phyloP scores from a whole-genome alignment of 2,888 invertebrate species.

The Sussaba pulchella region DNA sequence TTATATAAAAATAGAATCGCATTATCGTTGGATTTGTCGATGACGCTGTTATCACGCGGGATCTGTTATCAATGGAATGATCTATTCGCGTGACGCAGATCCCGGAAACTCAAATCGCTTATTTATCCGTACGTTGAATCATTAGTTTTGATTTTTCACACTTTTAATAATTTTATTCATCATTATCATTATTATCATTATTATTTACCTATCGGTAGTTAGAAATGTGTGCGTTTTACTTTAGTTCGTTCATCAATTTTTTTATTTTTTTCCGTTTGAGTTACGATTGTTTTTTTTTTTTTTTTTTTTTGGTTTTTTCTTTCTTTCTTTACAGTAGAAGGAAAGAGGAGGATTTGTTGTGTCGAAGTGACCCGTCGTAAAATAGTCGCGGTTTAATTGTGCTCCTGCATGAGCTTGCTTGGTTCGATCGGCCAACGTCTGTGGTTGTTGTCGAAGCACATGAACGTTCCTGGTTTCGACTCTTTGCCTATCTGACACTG shows the following conservation, averaged over 20 bases:
- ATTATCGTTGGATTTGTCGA: slow-evolving; percentile 15
- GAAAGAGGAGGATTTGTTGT: slow-evolving; percentile 60
- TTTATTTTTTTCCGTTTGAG: slow-evolving; percentile 39
- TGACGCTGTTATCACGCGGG: slow-evolving; percentile 23
- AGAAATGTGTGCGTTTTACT: no score
- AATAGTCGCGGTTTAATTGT: slow-evolving; percentile 39
- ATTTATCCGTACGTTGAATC: slow-evolving; percentile 2
- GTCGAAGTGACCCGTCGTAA: slow-evolving; percentile 44
- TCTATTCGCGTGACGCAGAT: slow-evolving; percentile 39
- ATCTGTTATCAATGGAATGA: slow-evolving; percentile 56
- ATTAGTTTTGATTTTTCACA: not conserved
- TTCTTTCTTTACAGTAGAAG: slow-evolving; percentile 65
- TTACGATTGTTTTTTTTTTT: slow-evolving; percentile 59
- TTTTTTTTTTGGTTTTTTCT: slow-evolving; percentile 62
- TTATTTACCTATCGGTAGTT: slow-evolving; percentile 2
- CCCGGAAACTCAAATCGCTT: slow-evolving; percentile 29
- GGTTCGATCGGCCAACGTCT: slow-evolving; percentile 70
- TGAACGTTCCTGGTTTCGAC: slow-evolving; percentile 65
- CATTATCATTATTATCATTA: slow-evolving; percentile 12
- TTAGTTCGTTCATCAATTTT: no score
- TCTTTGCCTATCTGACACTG: slow-evolving; percentile 68
- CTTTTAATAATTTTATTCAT: slow-evolving; percentile 6
- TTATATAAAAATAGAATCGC: not conserved
- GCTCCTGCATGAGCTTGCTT: slow-evolving; percentile 77
- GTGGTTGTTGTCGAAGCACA: slow-evolving; percentile 65